Evolutionary conservation across 2,888 invertebrate genomes (phyloP).

Genomic region (Abrostola tripartita): DNA sequence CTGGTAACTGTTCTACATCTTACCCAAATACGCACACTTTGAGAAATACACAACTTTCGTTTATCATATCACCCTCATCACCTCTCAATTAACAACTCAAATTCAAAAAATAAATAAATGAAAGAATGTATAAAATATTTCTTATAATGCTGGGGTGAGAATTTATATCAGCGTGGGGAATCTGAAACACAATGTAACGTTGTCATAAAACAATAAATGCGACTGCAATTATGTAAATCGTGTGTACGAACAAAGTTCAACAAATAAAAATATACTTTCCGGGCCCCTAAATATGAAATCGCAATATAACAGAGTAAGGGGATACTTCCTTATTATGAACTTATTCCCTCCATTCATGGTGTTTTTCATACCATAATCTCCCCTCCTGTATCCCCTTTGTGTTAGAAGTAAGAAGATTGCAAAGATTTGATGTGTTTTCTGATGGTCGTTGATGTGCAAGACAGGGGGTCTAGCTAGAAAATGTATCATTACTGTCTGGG

Average conservation of each 20-base stretch:
- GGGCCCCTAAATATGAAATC: constrained; percentile 57
- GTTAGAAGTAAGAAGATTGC: constrained; percentile 56
- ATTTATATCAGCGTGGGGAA: constrained; percentile 44
- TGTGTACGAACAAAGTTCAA: constrained; percentile 47
- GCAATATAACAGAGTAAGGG: constrained; percentile 54
- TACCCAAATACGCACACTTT: not conserved
- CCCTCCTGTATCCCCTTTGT: constrained; percentile 46
- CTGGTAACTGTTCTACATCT: no score
- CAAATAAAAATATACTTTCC: constrained; percentile 52
- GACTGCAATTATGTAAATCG: constrained; percentile 59
- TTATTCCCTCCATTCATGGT: constrained; percentile 50
- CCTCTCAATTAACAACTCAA: not conserved
- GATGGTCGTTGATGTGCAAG: constrained; percentile 27
- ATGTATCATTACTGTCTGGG: constrained; percentile 44
- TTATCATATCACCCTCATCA: not conserved
- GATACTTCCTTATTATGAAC: constrained; percentile 56
- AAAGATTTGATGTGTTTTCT: constrained; percentile 47
- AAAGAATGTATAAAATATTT: constrained; percentile 28
- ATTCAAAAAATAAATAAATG: not conserved
- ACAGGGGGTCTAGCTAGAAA: constrained; percentile 18
- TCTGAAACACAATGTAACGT: constrained; percentile 45
- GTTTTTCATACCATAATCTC: constrained; percentile 56
- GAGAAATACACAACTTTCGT: not conserved
- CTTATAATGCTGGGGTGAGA: constrained; percentile 42
- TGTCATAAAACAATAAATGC: constrained; percentile 56